Evolutionary conservation across 2,113 vertebrate genomes (phyloP).

Genomic region (Hemiscyllium ocellatum): DNA sequence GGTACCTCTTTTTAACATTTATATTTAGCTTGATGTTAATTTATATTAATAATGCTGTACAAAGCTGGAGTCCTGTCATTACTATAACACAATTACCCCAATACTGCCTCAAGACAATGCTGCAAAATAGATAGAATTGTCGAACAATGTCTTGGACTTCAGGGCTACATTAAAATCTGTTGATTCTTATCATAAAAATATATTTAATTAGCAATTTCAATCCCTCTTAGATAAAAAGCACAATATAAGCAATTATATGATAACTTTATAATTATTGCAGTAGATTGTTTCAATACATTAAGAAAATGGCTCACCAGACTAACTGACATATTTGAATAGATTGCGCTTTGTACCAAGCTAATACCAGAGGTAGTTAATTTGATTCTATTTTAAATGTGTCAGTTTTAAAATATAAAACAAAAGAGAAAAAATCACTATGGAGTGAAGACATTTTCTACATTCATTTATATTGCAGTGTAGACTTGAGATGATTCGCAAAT

Average conservation of each 20-base stretch:
- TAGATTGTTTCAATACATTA: not conserved
- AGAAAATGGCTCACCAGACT: not conserved
- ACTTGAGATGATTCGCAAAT: no score
- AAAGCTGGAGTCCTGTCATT: not conserved
- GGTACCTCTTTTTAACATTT: not conserved
- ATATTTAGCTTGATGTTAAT: not conserved
- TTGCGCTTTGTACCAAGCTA: not conserved
- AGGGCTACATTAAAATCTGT: not conserved
- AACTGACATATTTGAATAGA: not conserved
- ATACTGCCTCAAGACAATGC: not conserved
- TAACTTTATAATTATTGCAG: not conserved
- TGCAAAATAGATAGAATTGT: not conserved
- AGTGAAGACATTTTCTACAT: not conserved
- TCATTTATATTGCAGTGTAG: not conserved
- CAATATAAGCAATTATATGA: not conserved
- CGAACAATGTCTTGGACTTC: not conserved
- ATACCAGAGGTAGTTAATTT: not conserved
- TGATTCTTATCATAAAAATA: not conserved
- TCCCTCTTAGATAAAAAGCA: not conserved
- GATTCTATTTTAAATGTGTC: not conserved
- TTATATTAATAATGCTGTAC: not conserved
- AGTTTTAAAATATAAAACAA: not conserved
- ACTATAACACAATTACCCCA: not conserved
- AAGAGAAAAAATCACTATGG: not conserved
- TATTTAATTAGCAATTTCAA: conserved; percentile 3